Evolutionary conservation across 2,113 vertebrate genomes (phyloP).

Genomic region (Plectropomus leopardus): DNA sequence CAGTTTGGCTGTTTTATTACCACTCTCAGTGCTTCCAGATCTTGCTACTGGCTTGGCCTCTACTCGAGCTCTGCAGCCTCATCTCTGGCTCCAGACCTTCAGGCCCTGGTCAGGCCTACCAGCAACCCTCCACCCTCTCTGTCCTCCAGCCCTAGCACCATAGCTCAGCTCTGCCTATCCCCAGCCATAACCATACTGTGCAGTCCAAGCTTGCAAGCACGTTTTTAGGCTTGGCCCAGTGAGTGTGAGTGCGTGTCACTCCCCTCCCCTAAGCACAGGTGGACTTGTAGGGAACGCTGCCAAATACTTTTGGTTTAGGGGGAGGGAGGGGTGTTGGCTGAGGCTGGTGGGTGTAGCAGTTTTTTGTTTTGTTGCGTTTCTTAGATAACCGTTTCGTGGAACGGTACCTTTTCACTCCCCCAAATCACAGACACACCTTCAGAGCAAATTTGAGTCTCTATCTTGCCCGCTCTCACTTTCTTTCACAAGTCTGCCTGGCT

Average conservation of each 20-base stretch:
- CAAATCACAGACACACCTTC: slow-evolving; percentile 92
- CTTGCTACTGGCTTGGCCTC: slow-evolving; percentile 23
- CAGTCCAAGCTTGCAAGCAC: slow-evolving; percentile 66
- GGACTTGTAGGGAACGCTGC: slow-evolving; percentile 91
- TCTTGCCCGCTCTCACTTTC: slow-evolving; percentile 81
- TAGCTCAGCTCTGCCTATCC: slow-evolving; percentile 34
- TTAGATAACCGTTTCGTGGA: slow-evolving; percentile 90
- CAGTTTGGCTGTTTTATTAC: slow-evolving; percentile 31
- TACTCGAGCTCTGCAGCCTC: neutral
- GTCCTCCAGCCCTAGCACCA: slow-evolving; percentile 24
- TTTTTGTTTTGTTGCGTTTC: slow-evolving; percentile 87
- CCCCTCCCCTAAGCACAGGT: slow-evolving; percentile 92
- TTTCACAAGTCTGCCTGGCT: slow-evolving; percentile 81
- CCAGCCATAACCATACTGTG: slow-evolving; percentile 38
- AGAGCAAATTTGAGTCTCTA: slow-evolving; percentile 80
- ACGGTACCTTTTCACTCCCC: slow-evolving; percentile 90
- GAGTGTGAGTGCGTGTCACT: slow-evolving; percentile 77
- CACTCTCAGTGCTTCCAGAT: slow-evolving; percentile 26
- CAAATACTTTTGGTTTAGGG: slow-evolving; percentile 96
- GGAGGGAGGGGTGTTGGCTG: slow-evolving; percentile 92
- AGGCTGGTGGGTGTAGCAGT: slow-evolving; percentile 88
- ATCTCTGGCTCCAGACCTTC: slow-evolving; percentile 22
- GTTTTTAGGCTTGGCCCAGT: slow-evolving; percentile 73
- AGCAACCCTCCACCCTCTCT: slow-evolving; percentile 12
- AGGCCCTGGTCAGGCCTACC: slow-evolving; percentile 14